Percentiles rank a stretch among this genome's conserved stretches.
Conservation (phyloP, 2,888 invertebrate species). For the Artemia sp. region DNA sequence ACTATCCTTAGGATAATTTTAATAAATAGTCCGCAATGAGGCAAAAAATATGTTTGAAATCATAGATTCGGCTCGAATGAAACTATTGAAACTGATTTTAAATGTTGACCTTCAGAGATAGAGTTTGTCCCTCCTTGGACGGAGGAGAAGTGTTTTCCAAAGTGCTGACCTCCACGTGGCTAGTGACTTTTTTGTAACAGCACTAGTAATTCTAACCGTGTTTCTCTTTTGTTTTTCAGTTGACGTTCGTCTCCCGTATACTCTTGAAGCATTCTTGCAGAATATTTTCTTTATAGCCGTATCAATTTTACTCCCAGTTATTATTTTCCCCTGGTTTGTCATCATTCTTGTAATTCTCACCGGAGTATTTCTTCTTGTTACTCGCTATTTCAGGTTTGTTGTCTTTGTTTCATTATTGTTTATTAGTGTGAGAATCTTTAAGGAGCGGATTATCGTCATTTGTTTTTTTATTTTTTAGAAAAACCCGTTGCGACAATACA, state of each 20-base stretch:
- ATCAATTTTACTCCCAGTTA: conserved; percentile 36
- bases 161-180: too few relatives aligned
- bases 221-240: conserved; percentile 33
- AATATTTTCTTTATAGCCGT: conserved; percentile 37
- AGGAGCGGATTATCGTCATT: background rate
- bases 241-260: conserved; percentile 40
- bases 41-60: too few relatives aligned
- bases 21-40: too few relatives aligned
- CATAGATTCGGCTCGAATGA: too few relatives aligned
- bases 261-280: conserved; percentile 40
- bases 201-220: background rate
- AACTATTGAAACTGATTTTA: too few relatives aligned
- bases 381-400: conserved; percentile 32
- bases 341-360: conserved; percentile 36
- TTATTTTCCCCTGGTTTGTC: conserved; percentile 38
- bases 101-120: too few relatives aligned
- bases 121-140: too few relatives aligned
- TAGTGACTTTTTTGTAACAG: background rate
- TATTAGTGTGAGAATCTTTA: conserved; percentile 8
- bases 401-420: background rate
- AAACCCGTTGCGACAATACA: too few relatives aligned
- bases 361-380: conserved; percentile 32
- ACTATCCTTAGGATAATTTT: too few relatives aligned
- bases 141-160: too few relatives aligned
- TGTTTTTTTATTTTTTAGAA: too few relatives aligned